Percentiles rank a stretch among this genome's conserved stretches.
phyloP scores from a whole-genome alignment of 2,888 invertebrate genomes.

The Metellina segmentata region DNA sequence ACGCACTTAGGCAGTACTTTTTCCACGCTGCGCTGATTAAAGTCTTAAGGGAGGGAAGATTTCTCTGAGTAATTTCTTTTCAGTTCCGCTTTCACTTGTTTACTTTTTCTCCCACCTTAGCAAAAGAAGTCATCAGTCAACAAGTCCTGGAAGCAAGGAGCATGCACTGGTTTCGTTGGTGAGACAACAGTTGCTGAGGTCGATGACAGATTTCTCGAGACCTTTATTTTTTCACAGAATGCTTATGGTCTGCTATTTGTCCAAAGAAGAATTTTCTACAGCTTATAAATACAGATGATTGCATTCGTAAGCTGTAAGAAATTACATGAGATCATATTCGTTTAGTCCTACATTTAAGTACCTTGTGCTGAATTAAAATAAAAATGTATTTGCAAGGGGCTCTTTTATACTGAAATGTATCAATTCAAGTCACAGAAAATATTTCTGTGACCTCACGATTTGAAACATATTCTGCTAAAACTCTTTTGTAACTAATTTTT shows the following conservation, averaged over 20 bases:
- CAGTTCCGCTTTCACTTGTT: not conserved
- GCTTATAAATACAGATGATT: too few species aligned
- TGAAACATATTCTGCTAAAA: too few species aligned
- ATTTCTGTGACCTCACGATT: too few species aligned
- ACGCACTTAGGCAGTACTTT: slow-evolving; percentile 16
- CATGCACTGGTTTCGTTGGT: not conserved
- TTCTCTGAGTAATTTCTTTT: slow-evolving; percentile 15
- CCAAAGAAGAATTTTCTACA: too few species aligned
- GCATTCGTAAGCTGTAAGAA: too few species aligned
- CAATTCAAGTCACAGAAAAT: too few species aligned
- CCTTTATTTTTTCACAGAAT: not conserved
- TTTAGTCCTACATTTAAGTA: too few species aligned
- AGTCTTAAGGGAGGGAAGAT: slow-evolving; percentile 43
- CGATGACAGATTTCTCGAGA: not conserved
- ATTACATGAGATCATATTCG: too few species aligned
- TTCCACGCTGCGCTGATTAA: slow-evolving; percentile 38
- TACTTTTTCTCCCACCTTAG: not conserved
- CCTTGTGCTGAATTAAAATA: too few species aligned
- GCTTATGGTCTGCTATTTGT: not conserved
- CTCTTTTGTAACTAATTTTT: too few species aligned
- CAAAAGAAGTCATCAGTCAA: not conserved
- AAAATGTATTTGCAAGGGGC: too few species aligned
- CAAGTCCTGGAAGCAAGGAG: not conserved
- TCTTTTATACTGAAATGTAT: too few species aligned
- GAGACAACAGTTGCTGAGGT: not conserved